A percentile compares a stretch with the other conserved stretches of the same genome.
These are phyloP conservation scores for Lasaia peninsularis DNA, from an alignment of 1,140 invertebrate genomes.

Conservation along the genomic window DNA sequence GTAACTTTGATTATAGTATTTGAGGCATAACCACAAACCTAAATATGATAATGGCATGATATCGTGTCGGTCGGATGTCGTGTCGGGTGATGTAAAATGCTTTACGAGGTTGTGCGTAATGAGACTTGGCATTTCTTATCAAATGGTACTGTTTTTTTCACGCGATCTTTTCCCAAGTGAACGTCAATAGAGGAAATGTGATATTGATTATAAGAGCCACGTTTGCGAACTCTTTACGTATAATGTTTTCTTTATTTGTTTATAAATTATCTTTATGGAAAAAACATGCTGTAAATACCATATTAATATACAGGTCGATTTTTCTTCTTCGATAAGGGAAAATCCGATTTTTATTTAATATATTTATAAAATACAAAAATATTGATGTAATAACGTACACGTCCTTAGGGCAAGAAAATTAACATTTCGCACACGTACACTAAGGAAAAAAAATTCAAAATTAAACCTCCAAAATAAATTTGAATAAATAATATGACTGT, in stretches of 20 bases:
- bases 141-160: neutral
- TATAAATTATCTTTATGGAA: neutral
- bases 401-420: no score
- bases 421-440: no score
- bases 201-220: neutral
- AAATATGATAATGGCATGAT: no score
- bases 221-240: neutral
- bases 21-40: no score
- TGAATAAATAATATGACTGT: no score
- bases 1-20: no score
- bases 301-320: neutral
- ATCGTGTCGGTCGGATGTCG: neutral
- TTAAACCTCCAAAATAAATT: no score
- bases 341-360: no score
- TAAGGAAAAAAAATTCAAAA: no score
- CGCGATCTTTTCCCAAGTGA: constrained; percentile 1
- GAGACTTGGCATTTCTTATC: neutral
- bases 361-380: no score
- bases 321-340: no score
- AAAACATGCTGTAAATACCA: neutral
- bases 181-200: constrained; percentile 2
- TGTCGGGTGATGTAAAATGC: neutral
- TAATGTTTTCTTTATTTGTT: neutral
- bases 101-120: neutral
- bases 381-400: no score